Percentiles rank a stretch among this genome's conserved stretches.
These are phyloP conservation scores for Cettia cetti DNA, from an alignment of 2,113 vertebrate genomes.

Conservation along the genomic window DNA sequence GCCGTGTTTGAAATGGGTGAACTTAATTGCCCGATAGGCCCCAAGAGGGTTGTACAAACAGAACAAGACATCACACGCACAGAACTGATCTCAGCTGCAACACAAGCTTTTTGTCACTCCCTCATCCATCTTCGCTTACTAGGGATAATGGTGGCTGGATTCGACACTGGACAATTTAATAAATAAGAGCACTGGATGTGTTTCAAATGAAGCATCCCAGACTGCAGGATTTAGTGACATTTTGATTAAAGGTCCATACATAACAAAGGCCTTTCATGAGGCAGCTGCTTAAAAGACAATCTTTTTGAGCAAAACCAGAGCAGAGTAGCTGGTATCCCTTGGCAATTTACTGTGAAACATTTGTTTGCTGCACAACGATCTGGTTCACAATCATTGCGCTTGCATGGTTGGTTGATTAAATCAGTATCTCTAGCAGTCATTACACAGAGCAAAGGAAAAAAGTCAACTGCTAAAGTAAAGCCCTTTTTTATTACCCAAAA, in stretches of 20 bases:
- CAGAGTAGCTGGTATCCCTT: slow-evolving; percentile 21
- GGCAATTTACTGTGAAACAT: slow-evolving; percentile 56
- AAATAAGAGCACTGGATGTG: slow-evolving; percentile 42
- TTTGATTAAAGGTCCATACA: slow-evolving; percentile 56
- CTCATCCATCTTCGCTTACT: slow-evolving; percentile 66
- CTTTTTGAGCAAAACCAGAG: slow-evolving; percentile 45
- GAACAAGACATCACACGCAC: slow-evolving; percentile 74
- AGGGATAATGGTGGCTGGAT: slow-evolving; percentile 48
- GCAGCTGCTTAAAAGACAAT: slow-evolving; percentile 60
- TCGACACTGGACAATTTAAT: slow-evolving; percentile 28
- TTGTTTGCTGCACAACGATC: slow-evolving; percentile 46
- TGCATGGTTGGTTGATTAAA: slow-evolving; percentile 53
- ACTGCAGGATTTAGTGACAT: slow-evolving; percentile 28
- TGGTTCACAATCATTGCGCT: slow-evolving; percentile 39
- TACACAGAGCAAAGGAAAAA: slow-evolving; percentile 8
- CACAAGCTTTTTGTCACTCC: slow-evolving; percentile 61
- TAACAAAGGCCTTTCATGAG: slow-evolving; percentile 18
- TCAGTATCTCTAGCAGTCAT: slow-evolving; percentile 19
- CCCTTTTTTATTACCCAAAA: not conserved
- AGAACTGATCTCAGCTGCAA: slow-evolving; percentile 30
- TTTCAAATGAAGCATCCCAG: slow-evolving; percentile 51
- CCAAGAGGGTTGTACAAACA: slow-evolving; percentile 70
- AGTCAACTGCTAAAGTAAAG: not conserved
- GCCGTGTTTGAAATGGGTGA: slow-evolving; percentile 62
- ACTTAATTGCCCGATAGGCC: slow-evolving; percentile 71